phyloP scores from a whole-genome alignment of 2,113 vertebrate genomes.

The Apteryx mantelli region DNA sequence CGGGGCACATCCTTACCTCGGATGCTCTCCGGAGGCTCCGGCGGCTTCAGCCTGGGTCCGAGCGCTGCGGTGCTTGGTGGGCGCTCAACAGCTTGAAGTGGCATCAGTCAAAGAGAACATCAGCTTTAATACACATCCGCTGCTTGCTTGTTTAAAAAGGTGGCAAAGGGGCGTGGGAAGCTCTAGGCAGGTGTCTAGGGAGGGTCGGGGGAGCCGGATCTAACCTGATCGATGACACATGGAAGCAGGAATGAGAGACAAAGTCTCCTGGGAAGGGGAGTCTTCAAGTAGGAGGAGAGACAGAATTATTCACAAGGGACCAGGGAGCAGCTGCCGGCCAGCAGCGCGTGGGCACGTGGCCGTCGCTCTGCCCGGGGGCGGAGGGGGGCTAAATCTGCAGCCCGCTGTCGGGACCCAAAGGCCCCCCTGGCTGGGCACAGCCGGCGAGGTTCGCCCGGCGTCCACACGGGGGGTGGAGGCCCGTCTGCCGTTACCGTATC shows the following conservation, averaged over 20 bases:
- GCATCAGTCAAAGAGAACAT: slow-evolving; percentile 35
- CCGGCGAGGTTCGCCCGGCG: too few species aligned
- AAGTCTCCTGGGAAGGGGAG: background rate
- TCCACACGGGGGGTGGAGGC: background rate
- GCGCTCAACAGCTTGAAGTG: slow-evolving; percentile 20
- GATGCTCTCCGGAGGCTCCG: slow-evolving; percentile 47
- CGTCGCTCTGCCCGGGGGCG: background rate
- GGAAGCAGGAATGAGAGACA: background rate
- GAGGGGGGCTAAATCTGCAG: background rate
- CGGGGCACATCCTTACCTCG: slow-evolving; percentile 45
- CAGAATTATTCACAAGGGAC: background rate
- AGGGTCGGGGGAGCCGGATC: background rate
- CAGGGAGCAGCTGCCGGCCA: background rate
- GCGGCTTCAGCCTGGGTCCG: slow-evolving; percentile 23
- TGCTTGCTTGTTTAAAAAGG: background rate
- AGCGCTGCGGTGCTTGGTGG: background rate
- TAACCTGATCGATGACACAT: background rate
- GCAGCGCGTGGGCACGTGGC: background rate
- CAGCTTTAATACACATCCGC: background rate
- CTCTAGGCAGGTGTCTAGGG: background rate
- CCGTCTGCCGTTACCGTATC: rapidly evolving
- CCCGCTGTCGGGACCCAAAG: background rate
- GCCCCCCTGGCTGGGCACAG: too few species aligned
- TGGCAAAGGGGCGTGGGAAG: background rate
- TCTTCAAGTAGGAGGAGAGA: background rate